Conservation (phyloP, 2,113 vertebrate species). For the Salvelinus sp. region DNA sequence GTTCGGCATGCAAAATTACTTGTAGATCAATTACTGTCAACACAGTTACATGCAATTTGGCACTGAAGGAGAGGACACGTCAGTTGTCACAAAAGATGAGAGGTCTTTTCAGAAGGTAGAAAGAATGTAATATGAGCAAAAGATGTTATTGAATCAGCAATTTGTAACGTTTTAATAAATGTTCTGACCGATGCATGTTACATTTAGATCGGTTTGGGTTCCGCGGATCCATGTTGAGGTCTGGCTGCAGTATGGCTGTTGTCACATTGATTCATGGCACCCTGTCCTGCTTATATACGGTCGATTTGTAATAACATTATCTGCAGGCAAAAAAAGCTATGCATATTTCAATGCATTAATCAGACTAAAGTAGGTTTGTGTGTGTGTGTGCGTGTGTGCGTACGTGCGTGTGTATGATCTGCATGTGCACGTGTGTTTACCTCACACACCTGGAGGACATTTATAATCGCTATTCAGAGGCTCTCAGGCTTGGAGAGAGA, state of each 20-base stretch:
- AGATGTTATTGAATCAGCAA: too few species aligned
- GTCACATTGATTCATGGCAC: conserved; percentile 64
- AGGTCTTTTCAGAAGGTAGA: too few species aligned
- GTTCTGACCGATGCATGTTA: too few species aligned
- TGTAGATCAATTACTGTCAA: too few species aligned
- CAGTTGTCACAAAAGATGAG: too few species aligned
- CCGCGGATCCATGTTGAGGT: conserved; percentile 4
- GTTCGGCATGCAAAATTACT: too few species aligned
- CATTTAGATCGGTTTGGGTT: too few species aligned
- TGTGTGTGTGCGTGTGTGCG: background rate
- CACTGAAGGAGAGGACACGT: too few species aligned
- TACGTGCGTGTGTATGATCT: background rate
- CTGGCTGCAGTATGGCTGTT: conserved; percentile 36
- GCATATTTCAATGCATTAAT: conserved; percentile 32
- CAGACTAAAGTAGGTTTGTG: conserved; percentile 23
- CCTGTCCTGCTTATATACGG: conserved; percentile 30
- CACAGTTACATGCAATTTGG: too few species aligned
- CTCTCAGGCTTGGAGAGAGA: background rate
- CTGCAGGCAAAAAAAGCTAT: conserved; percentile 36
- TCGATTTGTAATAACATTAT: conserved; percentile 63
- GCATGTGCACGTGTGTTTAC: too few species aligned
- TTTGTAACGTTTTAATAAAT: too few species aligned
- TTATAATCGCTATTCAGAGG: conserved; percentile 5
- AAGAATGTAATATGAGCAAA: too few species aligned
- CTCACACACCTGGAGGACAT: background rate